phyloP scores from a whole-genome alignment of 2,113 vertebrate genomes.

The Nannospalax galili region DNA sequence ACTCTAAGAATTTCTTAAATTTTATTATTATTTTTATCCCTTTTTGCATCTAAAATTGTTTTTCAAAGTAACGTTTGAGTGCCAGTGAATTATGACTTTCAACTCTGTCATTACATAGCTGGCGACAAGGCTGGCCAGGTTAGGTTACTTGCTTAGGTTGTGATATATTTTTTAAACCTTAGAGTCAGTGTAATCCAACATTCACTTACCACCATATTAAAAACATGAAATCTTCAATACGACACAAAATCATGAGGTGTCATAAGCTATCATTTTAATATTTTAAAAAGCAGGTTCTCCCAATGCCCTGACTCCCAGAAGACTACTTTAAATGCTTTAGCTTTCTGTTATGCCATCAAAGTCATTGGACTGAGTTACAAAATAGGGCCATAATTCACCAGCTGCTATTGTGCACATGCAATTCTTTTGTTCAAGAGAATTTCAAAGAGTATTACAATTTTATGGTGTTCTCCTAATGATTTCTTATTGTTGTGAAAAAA shows the following conservation, averaged over 20 bases:
- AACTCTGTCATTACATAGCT: not conserved
- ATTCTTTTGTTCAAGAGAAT: not conserved
- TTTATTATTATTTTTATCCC: not conserved
- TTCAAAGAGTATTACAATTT: not conserved
- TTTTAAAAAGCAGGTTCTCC: not conserved
- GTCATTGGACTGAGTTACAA: not conserved
- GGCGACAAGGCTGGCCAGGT: not conserved
- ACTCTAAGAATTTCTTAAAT: not conserved
- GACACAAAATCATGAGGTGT: not conserved
- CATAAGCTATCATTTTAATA: not conserved
- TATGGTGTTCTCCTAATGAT: not conserved
- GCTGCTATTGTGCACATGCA: not conserved
- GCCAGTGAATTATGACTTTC: not conserved
- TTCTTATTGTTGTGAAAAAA: not conserved
- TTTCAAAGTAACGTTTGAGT: not conserved
- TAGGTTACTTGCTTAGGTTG: not conserved
- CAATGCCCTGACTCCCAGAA: not conserved
- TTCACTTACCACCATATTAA: not conserved
- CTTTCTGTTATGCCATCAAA: not conserved
- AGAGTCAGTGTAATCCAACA: not conserved
- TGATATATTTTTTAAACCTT: not conserved
- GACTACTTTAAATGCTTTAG: not conserved
- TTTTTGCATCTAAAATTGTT: not conserved
- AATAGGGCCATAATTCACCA: not conserved
- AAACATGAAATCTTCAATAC: not conserved